Base-by-base conservation (phyloP, 2,113 vertebrate genomes). In the Astur gentilis region DNA sequence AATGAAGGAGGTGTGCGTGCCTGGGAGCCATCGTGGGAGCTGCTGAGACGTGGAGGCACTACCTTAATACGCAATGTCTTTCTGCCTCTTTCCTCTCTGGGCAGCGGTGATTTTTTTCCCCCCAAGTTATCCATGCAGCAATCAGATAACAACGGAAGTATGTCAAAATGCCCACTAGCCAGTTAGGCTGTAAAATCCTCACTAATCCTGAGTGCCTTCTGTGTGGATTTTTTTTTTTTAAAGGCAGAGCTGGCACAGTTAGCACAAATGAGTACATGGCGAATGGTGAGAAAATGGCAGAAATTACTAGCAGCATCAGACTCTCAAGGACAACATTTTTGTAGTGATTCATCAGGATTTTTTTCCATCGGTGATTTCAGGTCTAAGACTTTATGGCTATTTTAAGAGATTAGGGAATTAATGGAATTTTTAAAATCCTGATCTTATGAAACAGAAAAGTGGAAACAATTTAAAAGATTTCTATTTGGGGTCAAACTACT, bases 201-300 rank as follows among this genome's bases (percentile, higher is more conserved):
- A 1, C 13, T 31, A 4, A 4, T 85, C 27, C 69, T 1, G 3
- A 22, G 55, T 8, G 23, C 62, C 67, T 69, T 60, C 11, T 31
- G 5, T 3, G 9, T 6, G 40, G 54, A 6, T 3, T 9, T 34
- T 76, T 52, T 36, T 36, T 67, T 54, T 61, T 14, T 13, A 10
- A 57, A 80, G 47, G 42, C 38, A 54, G 52, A 61, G 25, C 38
- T 36, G 66, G 54, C 32, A 54, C 22, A 31, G 80, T 21, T 27
- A 49, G 11, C 47, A 38, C n/a, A 36, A 36, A 19, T 2, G 32
- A 38, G 64, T 7, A 29, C 4, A 6, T 3, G 32, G 38, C 0
- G 2, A 73, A 88, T 11, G 34, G 27, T 49, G 66, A 42, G 45
- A 55, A 89, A 61, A 73, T 11, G 40, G 40, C 54, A 89, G 25